phyloP scores from a whole-genome alignment of 2,888 invertebrate genomes.

The Phytoseiulus persimilis region DNA sequence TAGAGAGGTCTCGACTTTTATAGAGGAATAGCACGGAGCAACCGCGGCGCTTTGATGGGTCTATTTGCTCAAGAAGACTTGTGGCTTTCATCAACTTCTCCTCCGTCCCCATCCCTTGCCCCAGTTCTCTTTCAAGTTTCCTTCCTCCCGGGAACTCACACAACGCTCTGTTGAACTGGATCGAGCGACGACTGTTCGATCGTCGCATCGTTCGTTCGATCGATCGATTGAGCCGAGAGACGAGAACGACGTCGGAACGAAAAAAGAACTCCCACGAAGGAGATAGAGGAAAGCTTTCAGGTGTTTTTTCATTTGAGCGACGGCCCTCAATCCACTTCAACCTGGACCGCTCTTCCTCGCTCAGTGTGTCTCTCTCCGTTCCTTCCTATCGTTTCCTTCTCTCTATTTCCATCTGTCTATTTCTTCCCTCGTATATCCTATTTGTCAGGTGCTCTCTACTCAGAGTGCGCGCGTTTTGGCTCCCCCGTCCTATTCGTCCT shows the following conservation, averaged over 20 bases:
- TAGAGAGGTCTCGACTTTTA: too few species aligned
- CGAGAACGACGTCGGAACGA: neutral
- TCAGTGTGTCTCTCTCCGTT: neutral
- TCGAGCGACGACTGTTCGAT: neutral
- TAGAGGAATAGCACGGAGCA: neutral
- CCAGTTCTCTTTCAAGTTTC: neutral
- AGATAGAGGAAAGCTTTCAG: constrained; percentile 5
- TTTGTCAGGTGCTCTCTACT: neutral
- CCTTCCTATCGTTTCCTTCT: neutral
- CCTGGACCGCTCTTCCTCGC: neutral
- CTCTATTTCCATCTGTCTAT: neutral
- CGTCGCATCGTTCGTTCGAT: neutral
- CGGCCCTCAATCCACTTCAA: neutral
- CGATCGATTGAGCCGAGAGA: neutral
- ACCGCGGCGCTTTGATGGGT: neutral
- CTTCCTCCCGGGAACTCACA: neutral
- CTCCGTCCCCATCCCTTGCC: neutral
- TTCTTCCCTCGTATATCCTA: neutral
- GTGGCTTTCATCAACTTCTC: neutral
- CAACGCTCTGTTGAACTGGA: neutral
- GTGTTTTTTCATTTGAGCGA: neutral
- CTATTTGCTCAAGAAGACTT: neutral
- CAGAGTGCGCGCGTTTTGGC: neutral
- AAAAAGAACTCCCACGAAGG: neutral
- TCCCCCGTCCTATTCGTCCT: neutral